Conservation (phyloP, 2,888 invertebrate genomes). For the Drosophila maculinotata region DNA sequence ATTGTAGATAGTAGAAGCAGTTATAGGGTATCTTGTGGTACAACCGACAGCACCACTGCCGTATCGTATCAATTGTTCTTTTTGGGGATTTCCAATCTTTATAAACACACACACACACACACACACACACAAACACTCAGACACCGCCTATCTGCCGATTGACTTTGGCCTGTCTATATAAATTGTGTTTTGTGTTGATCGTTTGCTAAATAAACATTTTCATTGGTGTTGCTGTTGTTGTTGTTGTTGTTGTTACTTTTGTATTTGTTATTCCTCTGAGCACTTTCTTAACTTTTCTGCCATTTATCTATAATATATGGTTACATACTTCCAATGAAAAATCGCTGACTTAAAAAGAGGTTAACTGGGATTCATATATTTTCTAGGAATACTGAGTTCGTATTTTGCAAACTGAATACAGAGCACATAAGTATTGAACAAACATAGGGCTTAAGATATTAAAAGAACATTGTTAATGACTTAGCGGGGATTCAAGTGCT, state of each 20-base stretch:
- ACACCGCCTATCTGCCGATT: constrained; percentile 50
- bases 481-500: no score
- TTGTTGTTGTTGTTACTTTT: constrained; percentile 22
- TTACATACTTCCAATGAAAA: constrained; percentile 5
- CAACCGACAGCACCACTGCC: no score
- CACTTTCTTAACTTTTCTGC: constrained; percentile 25
- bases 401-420: neutral
- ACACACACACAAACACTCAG: constrained; percentile 1
- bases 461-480: neutral
- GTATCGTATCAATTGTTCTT: constrained; percentile 4
- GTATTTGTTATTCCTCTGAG: constrained; percentile 26
- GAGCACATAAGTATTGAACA: neutral
- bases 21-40: constrained; percentile 31
- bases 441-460: neutral
- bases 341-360: neutral
- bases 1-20: no score
- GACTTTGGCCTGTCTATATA: constrained; percentile 79
- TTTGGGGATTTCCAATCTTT: constrained; percentile 66
- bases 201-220: constrained; percentile 79
- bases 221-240: constrained; percentile 25
- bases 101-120: constrained; percentile 44
- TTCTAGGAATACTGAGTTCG: neutral
- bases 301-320: constrained; percentile 36
- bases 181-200: constrained; percentile 78
- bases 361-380: constrained; percentile 1